Conservation (phyloP, 1,140 invertebrate genomes). For the Cecropterus lyciades region DNA sequence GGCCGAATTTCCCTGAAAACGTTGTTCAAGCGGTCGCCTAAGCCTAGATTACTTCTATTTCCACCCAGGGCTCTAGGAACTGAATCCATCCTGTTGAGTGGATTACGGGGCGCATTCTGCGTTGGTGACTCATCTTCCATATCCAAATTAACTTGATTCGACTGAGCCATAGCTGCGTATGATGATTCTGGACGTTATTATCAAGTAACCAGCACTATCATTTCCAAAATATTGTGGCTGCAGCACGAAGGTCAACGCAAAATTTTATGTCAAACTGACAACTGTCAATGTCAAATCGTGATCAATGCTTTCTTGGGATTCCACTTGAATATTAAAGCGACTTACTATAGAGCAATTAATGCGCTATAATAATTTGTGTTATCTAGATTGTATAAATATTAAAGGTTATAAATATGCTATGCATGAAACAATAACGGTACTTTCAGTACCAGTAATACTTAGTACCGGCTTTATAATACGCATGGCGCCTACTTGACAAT, state of each 20-base stretch:
- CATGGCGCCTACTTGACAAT: no score
- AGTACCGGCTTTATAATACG: no score
- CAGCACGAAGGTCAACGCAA: slow-evolving; percentile 52
- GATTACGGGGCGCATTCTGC: slow-evolving; percentile 57
- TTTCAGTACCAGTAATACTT: no score
- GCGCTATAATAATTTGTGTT: no score
- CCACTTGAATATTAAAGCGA: no score
- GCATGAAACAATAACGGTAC: no score
- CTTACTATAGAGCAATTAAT: no score
- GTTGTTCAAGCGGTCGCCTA: slow-evolving; percentile 74
- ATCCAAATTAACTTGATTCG: slow-evolving; percentile 70
- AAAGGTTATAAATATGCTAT: no score
- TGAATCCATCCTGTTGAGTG: slow-evolving; percentile 65
- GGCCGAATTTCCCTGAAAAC: slow-evolving; percentile 78
- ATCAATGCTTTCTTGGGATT: background rate
- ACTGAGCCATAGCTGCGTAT: slow-evolving; percentile 61
- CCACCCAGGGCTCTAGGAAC: slow-evolving; percentile 54
- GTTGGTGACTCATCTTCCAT: slow-evolving; percentile 66
- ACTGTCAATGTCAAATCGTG: slow-evolving; percentile 12
- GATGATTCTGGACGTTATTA: slow-evolving; percentile 4
- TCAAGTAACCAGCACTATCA: slow-evolving; percentile 46
- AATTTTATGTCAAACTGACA: slow-evolving; percentile 15
- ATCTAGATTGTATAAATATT: no score
- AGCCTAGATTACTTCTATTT: slow-evolving; percentile 66
- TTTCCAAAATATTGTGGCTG: slow-evolving; percentile 58